These are phyloP conservation scores for Chamaea fasciata DNA, from an alignment of 2,113 vertebrate genomes.

Conservation along the genomic window DNA sequence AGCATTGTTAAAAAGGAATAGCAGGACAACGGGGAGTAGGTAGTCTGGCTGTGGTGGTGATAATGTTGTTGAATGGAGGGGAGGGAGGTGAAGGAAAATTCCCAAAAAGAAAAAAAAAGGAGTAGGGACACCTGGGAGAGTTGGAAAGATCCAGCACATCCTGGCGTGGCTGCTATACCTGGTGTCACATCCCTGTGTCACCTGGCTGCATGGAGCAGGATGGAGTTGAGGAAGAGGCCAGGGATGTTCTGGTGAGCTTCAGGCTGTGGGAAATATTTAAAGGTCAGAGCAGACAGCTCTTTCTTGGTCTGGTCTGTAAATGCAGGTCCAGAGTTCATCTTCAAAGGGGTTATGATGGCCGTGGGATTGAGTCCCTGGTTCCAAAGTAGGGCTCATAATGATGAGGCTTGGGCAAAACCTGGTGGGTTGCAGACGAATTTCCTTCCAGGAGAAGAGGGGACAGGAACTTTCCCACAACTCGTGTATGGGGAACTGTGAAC, in stretches of 20 bases:
- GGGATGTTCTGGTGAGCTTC: background rate
- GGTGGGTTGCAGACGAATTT: background rate
- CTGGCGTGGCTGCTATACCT: background rate
- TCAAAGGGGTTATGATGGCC: background rate
- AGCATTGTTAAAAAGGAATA: background rate
- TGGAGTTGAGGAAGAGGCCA: background rate
- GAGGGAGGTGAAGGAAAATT: background rate
- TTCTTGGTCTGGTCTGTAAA: background rate
- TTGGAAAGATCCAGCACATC: background rate
- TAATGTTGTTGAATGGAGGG: background rate
- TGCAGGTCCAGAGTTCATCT: background rate
- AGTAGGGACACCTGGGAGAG: background rate
- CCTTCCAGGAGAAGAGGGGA: background rate
- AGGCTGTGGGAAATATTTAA: background rate
- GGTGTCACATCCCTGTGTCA: background rate
- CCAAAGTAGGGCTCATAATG: accelerated
- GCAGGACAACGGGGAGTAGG: background rate
- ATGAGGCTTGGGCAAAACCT: background rate
- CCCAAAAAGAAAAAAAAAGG: background rate
- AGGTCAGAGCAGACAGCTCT: background rate
- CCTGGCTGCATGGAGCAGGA: background rate
- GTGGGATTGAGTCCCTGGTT: background rate
- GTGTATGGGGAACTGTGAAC: background rate
- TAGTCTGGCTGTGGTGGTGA: background rate
- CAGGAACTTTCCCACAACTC: accelerated